Evolutionary conservation across 2,113 vertebrate species (phyloP).

Genomic region (Seriola rivoliana): DNA sequence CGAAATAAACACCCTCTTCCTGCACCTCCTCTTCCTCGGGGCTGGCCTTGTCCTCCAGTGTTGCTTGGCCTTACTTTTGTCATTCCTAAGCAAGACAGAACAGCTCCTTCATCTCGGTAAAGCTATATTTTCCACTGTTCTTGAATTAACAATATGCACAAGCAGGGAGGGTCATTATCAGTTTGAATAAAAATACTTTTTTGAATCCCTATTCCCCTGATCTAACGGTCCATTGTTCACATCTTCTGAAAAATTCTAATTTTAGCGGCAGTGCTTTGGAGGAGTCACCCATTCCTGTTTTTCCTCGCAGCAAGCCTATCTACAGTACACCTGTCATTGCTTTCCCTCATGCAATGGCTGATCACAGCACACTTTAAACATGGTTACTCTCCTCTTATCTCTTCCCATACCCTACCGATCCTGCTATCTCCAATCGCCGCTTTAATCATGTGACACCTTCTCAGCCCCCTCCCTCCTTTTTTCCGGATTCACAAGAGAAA

Average conservation of each 20-base stretch:
- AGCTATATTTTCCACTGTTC: conserved; percentile 42
- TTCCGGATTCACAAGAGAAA: conserved; percentile 61
- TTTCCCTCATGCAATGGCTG: conserved; percentile 79
- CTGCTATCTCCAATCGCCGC: conserved; percentile 79
- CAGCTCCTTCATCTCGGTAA: conserved; percentile 47
- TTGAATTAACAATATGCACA: conserved; percentile 58
- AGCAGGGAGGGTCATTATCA: conserved; percentile 66
- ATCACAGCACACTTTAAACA: conserved; percentile 86
- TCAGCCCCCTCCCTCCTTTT: conserved; percentile 29
- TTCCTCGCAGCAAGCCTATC: conserved; percentile 66
- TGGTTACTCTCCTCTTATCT: conserved; percentile 82
- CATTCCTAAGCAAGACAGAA: conserved; percentile 45
- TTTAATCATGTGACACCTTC: conserved; percentile 84
- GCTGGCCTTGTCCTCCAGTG: conserved; percentile 58
- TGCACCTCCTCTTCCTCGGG: conserved; percentile 47
- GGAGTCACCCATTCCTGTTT: conserved; percentile 75
- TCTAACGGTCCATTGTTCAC: conserved; percentile 63
- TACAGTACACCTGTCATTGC: conserved; percentile 79
- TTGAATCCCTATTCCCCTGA: conserved; percentile 57
- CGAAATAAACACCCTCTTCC: conserved; percentile 66
- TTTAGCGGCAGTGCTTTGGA: conserved; percentile 71
- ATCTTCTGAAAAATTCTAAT: conserved; percentile 81
- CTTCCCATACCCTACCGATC: conserved; percentile 73
- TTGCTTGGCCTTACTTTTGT: conserved; percentile 61
- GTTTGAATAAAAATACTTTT: conserved; percentile 73